Evolutionary conservation across 2,888 invertebrate genomes (phyloP).

Genomic region (Polietes domitor): DNA sequence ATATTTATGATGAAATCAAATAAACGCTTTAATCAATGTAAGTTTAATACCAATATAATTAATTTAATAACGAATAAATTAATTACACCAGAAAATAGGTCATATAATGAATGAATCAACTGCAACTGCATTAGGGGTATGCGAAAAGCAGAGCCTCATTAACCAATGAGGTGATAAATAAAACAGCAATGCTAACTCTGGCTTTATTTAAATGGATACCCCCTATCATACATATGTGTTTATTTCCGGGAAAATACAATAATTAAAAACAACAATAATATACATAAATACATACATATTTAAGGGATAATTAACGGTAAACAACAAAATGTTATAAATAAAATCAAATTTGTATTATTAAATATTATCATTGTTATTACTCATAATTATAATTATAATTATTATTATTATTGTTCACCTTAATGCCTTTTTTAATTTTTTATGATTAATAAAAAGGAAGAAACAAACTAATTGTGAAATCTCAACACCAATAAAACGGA

Average conservation of each 20-base stretch:
- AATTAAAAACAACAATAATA: background rate
- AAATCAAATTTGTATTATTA: slow-evolving; percentile 6
- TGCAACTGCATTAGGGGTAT: background rate
- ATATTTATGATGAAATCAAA: background rate
- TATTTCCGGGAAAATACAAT: background rate
- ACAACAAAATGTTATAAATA: slow-evolving; percentile 1
- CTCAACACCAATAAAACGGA: slow-evolving; percentile 41
- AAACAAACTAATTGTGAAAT: slow-evolving; percentile 27
- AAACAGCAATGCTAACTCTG: background rate
- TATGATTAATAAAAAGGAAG: slow-evolving; percentile 39
- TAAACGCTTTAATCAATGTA: background rate
- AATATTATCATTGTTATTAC: background rate
- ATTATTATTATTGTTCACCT: slow-evolving; percentile 55
- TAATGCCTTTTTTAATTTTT: slow-evolving; percentile 60
- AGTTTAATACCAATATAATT: background rate
- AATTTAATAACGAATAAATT: background rate
- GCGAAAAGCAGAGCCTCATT: background rate
- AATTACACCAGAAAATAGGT: background rate
- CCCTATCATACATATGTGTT: background rate
- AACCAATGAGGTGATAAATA: background rate
- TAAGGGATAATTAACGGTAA: background rate
- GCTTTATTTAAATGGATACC: background rate
- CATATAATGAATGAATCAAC: background rate
- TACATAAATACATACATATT: no score
- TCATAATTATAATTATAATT: background rate